Conservation (phyloP, 2,113 vertebrate species). For the Amphiprion percula region DNA sequence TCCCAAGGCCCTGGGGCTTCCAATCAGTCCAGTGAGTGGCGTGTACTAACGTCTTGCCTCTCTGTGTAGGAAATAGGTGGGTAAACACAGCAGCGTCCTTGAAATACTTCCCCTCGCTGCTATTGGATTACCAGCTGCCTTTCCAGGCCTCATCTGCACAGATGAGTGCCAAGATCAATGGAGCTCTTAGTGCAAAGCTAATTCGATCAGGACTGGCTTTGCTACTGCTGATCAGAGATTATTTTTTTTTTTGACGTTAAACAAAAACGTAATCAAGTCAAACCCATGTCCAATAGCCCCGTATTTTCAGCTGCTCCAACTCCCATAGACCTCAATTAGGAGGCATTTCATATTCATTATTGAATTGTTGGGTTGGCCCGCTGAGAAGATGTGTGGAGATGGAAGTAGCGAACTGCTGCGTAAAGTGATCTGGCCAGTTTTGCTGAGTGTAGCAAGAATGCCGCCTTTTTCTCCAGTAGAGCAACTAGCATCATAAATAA, state of each 20-base stretch:
- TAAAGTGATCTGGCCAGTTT: constrained; percentile 70
- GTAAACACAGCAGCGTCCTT: constrained; percentile 77
- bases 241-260: constrained; percentile 57
- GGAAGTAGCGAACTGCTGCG: constrained; percentile 65
- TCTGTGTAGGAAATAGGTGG: constrained; percentile 70
- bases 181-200: constrained; percentile 82
- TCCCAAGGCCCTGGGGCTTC: constrained; percentile 60
- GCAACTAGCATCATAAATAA: constrained; percentile 77
- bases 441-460: constrained; percentile 77
- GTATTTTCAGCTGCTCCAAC: constrained; percentile 63
- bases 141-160: constrained; percentile 76
- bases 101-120: constrained; percentile 78
- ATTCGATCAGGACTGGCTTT: constrained; percentile 80
- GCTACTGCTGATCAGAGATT: constrained; percentile 79
- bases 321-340: constrained; percentile 74
- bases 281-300: constrained; percentile 50
- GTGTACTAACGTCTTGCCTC: constrained; percentile 50
- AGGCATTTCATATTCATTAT: constrained; percentile 80
- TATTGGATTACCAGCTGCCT: constrained; percentile 83
- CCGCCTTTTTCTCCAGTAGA: constrained; percentile 56
- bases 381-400: constrained; percentile 66
- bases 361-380: constrained; percentile 71
- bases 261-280: constrained; percentile 75
- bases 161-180: constrained; percentile 85
- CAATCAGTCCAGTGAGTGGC: constrained; percentile 65